These are phyloP conservation scores for Xanthostigma xanthostigma DNA, from an alignment of 2,888 invertebrate genomes.

Conservation along the genomic window DNA sequence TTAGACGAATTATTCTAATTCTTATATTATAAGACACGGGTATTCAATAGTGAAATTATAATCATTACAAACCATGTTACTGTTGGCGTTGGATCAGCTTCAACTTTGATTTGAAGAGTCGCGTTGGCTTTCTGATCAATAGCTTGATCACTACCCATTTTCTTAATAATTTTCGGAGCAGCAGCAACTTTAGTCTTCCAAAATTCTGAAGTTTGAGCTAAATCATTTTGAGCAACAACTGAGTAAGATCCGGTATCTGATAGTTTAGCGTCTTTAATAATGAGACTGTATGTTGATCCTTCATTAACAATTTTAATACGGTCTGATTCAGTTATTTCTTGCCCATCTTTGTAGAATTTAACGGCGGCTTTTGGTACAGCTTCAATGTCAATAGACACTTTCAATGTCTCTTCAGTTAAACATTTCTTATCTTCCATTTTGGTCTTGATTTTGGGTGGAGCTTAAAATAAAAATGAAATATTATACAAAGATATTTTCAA, in stretches of 20 bases:
- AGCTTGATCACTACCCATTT: slow-evolving; percentile 48
- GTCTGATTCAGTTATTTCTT: slow-evolving; percentile 55
- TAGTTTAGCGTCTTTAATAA: slow-evolving; percentile 53
- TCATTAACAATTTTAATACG: slow-evolving; percentile 58
- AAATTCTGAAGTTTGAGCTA: slow-evolving; percentile 82
- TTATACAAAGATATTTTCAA: too few species aligned
- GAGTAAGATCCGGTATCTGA: slow-evolving; percentile 82
- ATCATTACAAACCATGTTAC: slow-evolving; percentile 57
- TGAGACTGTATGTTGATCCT: slow-evolving; percentile 50
- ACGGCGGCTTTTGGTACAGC: slow-evolving; percentile 70
- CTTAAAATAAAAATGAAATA: slow-evolving; percentile 21
- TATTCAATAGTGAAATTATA: slow-evolving; percentile 2
- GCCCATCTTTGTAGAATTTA: slow-evolving; percentile 79
- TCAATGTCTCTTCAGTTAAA: slow-evolving; percentile 53
- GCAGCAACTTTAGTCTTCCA: slow-evolving; percentile 77
- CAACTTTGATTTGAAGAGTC: slow-evolving; percentile 56
- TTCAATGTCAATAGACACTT: slow-evolving; percentile 69
- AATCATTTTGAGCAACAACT: slow-evolving; percentile 68
- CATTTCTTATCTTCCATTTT: slow-evolving; percentile 64
- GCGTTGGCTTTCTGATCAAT: slow-evolving; percentile 65
- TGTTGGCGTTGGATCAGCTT: slow-evolving; percentile 69
- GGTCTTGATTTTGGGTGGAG: slow-evolving; percentile 71
- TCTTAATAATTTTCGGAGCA: slow-evolving; percentile 57
- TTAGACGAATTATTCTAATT: background rate
- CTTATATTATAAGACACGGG: background rate